Evolutionary conservation across 2,888 invertebrate species (phyloP), one percentile per base, ranked within the genome.

Genomic region (Colostygia pectinataria): DNA sequence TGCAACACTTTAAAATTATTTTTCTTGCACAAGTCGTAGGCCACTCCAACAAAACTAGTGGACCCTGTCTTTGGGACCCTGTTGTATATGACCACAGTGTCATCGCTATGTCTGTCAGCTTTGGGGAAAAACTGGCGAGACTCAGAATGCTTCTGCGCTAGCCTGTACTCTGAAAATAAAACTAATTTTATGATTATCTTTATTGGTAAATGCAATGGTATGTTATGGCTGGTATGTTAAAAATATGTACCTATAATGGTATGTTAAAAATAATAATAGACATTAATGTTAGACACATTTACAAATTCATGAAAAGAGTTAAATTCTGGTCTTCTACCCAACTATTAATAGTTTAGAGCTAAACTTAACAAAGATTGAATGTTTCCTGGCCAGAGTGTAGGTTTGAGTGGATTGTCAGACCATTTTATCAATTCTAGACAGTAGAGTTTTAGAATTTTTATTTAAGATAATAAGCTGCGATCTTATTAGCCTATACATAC

Each of bases 21-120:
- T 75, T 93, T 94, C 72, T 94, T 93, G 80, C 97, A 97, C 53
- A 97, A 84, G 80, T 97, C 97, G 71, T 98, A 97, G 0, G 96
- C 96, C 50, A 97, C 93, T 50, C 97, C 97, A 57, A 97, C 97
- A 77, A 99, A 97, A 84, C 98, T 98, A 5, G 99, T 99, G 12
- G 98, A 98, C 9, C 97, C 99, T 23, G 99, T 99, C 89, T 99
- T 99, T 5, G 99, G 99, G 47, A 99, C 98, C 68, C 99, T 93
- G 83, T 99, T 99, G 83, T 99, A 99, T 65, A 99, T 95, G 54
- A 99, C 92, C 37, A 98, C 93, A 56, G 95, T 75, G 70, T 95
- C 93, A 71, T 95, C 93, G 46, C 92, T 91, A 64, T 82, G 84
- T 68, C 73, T 85, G 52, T 75, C 75, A 42, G 62, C 41, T 67